Evolutionary conservation across 2,113 vertebrate species (phyloP).

Genomic region (Peromyscus leucopus): DNA sequence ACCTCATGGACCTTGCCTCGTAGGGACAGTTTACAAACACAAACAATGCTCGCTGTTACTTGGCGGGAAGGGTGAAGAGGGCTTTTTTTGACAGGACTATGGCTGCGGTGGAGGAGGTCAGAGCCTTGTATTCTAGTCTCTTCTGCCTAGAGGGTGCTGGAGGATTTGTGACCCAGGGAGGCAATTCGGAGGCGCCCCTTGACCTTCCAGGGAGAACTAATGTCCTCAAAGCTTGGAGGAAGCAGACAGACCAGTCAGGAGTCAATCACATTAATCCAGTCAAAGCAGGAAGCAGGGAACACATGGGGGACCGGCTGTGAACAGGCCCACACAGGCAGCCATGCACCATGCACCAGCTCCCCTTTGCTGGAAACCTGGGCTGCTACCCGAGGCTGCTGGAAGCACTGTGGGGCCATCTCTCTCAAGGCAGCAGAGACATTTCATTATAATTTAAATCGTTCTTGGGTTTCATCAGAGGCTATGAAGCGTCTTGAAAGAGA

Average conservation of each 20-base stretch:
- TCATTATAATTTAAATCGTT: slow-evolving; percentile 68
- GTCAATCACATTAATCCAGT: not conserved
- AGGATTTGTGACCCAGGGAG: not conserved
- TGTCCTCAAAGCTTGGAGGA: not conserved
- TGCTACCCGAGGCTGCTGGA: not conserved
- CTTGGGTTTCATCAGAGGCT: slow-evolving; percentile 69
- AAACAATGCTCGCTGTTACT: too few species aligned
- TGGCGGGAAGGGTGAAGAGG: not conserved
- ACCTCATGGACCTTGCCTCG: not conserved
- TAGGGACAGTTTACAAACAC: not conserved
- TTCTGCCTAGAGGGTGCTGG: not conserved
- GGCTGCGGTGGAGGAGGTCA: not conserved
- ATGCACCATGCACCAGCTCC: too few species aligned
- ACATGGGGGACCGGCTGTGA: too few species aligned
- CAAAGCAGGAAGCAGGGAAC: not conserved
- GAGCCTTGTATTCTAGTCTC: not conserved
- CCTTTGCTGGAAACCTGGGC: not conserved
- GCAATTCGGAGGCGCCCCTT: not conserved
- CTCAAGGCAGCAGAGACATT: slow-evolving; percentile 34
- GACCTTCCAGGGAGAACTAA: not conserved
- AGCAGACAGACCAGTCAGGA: rapidly evolving
- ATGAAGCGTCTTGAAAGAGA: slow-evolving; percentile 73
- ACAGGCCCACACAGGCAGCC: not conserved
- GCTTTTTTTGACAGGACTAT: too few species aligned
- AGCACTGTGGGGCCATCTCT: slow-evolving; percentile 30